Conservation (phyloP, 2,797 vertebrate species). For the Podargus strigoides region DNA sequence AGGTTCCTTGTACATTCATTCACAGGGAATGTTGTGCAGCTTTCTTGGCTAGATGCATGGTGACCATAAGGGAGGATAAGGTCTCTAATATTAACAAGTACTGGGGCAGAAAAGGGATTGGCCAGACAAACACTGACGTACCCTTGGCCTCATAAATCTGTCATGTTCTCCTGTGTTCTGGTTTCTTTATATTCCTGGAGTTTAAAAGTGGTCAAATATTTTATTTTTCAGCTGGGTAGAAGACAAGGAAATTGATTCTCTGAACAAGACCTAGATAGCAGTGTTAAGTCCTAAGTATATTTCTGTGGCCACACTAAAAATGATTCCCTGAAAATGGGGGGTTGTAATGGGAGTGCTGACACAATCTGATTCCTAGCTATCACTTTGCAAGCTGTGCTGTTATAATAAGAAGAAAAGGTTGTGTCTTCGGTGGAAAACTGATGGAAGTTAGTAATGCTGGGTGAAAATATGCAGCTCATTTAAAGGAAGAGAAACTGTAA, state of each 20-base stretch:
- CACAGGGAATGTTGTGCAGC: background rate
- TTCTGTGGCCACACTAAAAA: conserved; percentile 40
- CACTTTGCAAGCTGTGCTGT: conserved; percentile 61
- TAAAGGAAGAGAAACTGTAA: conserved; percentile 52
- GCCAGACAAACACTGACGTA: background rate
- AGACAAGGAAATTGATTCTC: background rate
- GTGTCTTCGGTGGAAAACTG: conserved; percentile 59
- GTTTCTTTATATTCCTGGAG: background rate
- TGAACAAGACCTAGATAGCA: conserved; percentile 22
- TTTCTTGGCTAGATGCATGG: background rate
- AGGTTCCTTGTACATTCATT: background rate
- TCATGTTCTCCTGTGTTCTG: background rate
- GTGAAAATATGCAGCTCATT: conserved; percentile 67
- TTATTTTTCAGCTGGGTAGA: background rate
- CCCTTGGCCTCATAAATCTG: background rate
- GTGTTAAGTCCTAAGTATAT: background rate
- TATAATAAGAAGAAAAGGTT: conserved; percentile 64
- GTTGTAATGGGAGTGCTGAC: conserved; percentile 58
- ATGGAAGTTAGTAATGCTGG: conserved; percentile 57
- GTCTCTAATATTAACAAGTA: background rate
- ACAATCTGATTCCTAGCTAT: conserved; percentile 62
- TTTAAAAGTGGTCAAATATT: background rate
- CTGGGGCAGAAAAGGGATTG: background rate
- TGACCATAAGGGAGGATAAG: background rate
- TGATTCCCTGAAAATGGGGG: conserved; percentile 13